phyloP scores from a whole-genome alignment of 92 coral and sea anemone species.

The Scolanthus callimorphus region DNA sequence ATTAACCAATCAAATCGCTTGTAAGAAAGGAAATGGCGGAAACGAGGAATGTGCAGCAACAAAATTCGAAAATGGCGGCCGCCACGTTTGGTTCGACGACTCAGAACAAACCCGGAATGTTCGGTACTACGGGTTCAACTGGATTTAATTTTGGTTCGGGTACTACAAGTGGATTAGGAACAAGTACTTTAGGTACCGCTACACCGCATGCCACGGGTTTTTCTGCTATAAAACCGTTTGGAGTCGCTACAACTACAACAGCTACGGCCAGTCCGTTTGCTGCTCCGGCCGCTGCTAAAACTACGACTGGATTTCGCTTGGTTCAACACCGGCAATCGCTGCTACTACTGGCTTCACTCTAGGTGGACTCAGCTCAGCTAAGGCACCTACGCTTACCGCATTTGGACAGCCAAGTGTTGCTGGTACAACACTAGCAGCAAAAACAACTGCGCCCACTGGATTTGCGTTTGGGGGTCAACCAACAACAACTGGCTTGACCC shows the following conservation, averaged over 20 bases:
- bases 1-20: conserved; percentile 11
- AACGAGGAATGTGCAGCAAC: not conserved
- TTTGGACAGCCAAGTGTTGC: conserved; percentile 47
- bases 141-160: conserved; percentile 40
- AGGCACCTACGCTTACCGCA: conserved; percentile 39
- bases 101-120: conserved; percentile 15
- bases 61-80: conserved; percentile 60
- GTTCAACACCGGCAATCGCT: conserved; percentile 11
- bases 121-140: conserved; percentile 16
- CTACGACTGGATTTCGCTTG: not conserved
- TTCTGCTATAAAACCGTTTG: conserved; percentile 48
- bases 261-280: not conserved
- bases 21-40: conserved; percentile 11
- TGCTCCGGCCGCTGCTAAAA: not conserved
- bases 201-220: conserved; percentile 15
- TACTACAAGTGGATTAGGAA: conserved; percentile 17
- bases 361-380: conserved; percentile 10
- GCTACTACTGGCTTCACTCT: conserved; percentile 8
- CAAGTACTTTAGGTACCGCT: conserved; percentile 15
- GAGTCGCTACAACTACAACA: conserved; percentile 15
- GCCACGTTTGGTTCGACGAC: conserved; percentile 38
- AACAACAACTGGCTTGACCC: conserved; percentile 6
- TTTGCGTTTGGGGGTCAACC: not conserved
- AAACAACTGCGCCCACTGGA: not conserved
- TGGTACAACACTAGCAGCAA: not conserved